These are phyloP conservation scores for Hydropotes inermis DNA, from an alignment of 2,113 vertebrate genomes.

Conservation along the genomic window DNA sequence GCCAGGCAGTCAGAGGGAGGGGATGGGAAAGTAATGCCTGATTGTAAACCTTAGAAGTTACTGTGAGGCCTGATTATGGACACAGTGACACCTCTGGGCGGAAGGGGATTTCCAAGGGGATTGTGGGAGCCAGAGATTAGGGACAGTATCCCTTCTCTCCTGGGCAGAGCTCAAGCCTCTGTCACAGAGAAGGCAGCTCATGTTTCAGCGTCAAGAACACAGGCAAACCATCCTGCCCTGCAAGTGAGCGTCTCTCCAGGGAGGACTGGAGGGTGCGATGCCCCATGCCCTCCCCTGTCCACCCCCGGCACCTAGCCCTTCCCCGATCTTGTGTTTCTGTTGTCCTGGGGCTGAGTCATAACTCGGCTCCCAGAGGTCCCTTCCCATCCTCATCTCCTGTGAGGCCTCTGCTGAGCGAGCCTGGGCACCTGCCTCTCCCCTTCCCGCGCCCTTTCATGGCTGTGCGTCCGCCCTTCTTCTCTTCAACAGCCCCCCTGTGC, in stretches of 20 bases:
- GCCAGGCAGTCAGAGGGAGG: not conserved
- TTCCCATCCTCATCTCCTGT: not conserved
- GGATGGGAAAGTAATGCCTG: not conserved
- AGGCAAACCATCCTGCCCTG: not conserved
- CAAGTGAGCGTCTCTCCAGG: not conserved
- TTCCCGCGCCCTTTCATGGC: not conserved
- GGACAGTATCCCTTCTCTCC: not conserved
- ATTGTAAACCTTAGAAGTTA: not conserved
- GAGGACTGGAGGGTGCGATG: not conserved
- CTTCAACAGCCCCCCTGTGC: too few species aligned
- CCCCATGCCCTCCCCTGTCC: fast-evolving
- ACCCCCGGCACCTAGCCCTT: not conserved
- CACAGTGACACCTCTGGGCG: not conserved
- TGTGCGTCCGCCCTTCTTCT: not conserved
- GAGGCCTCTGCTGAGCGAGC: not conserved
- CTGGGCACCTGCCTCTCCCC: not conserved
- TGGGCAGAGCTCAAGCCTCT: not conserved
- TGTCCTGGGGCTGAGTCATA: not conserved
- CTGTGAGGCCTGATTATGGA: not conserved
- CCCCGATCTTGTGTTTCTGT: not conserved
- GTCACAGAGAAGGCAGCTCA: fast-evolving
- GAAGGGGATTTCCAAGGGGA: not conserved
- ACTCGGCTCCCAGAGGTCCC: not conserved
- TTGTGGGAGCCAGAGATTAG: not conserved
- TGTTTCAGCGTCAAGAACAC: not conserved